Evolutionary conservation across 2,888 invertebrate species (phyloP), one percentile per base, ranked within the genome.

Genomic region (Nephrocerus scutellatus): DNA sequence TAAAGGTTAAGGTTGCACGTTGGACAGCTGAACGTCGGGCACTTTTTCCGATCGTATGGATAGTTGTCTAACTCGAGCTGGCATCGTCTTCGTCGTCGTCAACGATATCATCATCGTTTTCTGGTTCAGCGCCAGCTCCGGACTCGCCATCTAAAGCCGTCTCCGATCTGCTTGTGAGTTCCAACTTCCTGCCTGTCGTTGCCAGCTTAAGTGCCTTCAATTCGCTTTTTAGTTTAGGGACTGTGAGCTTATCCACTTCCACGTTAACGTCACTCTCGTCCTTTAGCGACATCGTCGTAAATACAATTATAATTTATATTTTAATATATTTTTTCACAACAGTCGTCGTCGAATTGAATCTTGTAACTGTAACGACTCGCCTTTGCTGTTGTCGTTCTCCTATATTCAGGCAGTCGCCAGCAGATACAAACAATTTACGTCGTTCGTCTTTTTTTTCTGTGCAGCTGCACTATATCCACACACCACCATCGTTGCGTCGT

Each of bases 1-100:
- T 35, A 28, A 35, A 26, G 16, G 21, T 28, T 12, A 36, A 28
- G 18, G 34, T 25, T 4, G 24, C 21, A 31, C 21, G 21, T 31
- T 21, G 22, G 4, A 10, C 19, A 29, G n/a, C 21, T 31, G 21
- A 31, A 14, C 21, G 14, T 31, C 16, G 29, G 31, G 31, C 31
- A 21, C 31, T 31, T 31, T 21, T 5, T n/a, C 22, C n/a, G 14
- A 9, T 22, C 12, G 16, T 18, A 32, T 23, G 15, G n/a, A 16
- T n/a, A 12, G 21, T 16, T 23, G 23, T 23, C 14, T 15, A 22
- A 32, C n/a, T 23, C 32, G 23, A 15, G 16, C 32, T 10, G 32
- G 23, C 32, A 31, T 31, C 29, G 12, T 29, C 29, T 18, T 30
- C 30, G 30, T 30, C 30, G n/a, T 30, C 18, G 18, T 3, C 30